These are phyloP conservation scores for Neoseiulus cucumeris DNA, from an alignment of 1,140 invertebrate species.

Conservation along the genomic window DNA sequence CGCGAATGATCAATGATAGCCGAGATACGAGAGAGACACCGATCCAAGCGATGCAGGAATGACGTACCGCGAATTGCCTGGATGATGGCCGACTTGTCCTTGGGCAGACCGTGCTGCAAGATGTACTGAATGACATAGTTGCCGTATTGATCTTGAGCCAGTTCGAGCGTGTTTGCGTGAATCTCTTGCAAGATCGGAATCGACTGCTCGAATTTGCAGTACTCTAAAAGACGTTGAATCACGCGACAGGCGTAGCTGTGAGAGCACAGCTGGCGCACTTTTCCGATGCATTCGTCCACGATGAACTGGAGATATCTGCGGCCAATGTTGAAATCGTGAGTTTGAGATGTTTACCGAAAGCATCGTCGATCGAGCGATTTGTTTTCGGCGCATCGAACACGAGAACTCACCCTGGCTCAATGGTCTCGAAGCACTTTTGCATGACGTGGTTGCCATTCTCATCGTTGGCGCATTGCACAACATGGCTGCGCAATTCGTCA, in stretches of 20 bases:
- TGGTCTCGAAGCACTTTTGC: slow-evolving; percentile 6
- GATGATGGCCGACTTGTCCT: slow-evolving; percentile 33
- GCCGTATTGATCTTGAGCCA: slow-evolving; percentile 32
- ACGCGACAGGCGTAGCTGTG: slow-evolving; percentile 8
- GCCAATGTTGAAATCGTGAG: neutral
- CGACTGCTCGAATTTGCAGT: slow-evolving; percentile 10
- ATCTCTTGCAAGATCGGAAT: slow-evolving; percentile 6
- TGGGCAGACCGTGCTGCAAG: slow-evolving; percentile 30
- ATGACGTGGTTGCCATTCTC: slow-evolving; percentile 10
- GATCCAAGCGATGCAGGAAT: no score
- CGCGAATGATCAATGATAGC: no score
- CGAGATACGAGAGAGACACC: no score
- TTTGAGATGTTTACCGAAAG: no score
- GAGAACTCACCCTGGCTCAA: slow-evolving; percentile 4
- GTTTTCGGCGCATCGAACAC: no score
- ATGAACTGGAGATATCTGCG: slow-evolving; percentile 5
- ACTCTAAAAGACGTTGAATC: slow-evolving; percentile 3
- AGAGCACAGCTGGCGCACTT: neutral
- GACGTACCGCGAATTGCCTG: slow-evolving; percentile 23
- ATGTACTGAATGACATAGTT: slow-evolving; percentile 35
- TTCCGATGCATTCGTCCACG: slow-evolving; percentile 7
- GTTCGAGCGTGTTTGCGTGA: slow-evolving; percentile 3
- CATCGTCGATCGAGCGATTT: no score
- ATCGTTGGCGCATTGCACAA: neutral
- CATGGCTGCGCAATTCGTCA: slow-evolving; percentile 3